Conservation (phyloP, 2,113 vertebrate species). For the Scophthalmus maximus region DNA sequence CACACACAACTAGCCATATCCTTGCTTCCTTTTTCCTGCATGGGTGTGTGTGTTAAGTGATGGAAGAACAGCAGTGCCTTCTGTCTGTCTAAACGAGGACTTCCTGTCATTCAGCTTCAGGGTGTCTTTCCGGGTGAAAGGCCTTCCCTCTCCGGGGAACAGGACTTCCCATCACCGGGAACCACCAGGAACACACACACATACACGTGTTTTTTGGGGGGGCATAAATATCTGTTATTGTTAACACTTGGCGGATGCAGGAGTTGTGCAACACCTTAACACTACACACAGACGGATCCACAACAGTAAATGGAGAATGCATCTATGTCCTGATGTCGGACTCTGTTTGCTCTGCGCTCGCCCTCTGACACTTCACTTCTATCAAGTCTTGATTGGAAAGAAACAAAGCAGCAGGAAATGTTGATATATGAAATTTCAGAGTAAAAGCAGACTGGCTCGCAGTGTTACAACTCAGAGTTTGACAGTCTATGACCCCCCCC, state of each 20-base stretch:
- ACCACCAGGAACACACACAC: conserved; percentile 79
- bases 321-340: conserved; percentile 20
- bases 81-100: conserved; percentile 95
- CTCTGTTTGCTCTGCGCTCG: background rate
- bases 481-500: conserved; percentile 3
- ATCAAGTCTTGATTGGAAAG: background rate
- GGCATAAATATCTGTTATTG: conserved; percentile 3
- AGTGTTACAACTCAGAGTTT: background rate
- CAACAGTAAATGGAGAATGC: conserved; percentile 29
- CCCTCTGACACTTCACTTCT: conserved; percentile 3
- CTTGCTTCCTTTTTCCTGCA: conserved; percentile 87
- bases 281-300: conserved; percentile 40
- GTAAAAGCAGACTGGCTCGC: conserved; percentile 38
- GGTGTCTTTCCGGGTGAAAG: conserved; percentile 90
- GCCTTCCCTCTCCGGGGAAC: conserved; percentile 83
- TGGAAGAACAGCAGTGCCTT: conserved; percentile 84
- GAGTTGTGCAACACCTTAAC: conserved; percentile 19
- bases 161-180: conserved; percentile 93
- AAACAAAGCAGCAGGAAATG: conserved; percentile 17
- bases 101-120: conserved; percentile 96
- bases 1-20: conserved; percentile 20
- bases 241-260: conserved; percentile 18
- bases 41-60: conserved; percentile 78
- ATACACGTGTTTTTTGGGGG: conserved; percentile 5
- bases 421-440: conserved; percentile 34